phyloP scores from a whole-genome alignment of 2,113 vertebrate genomes.

The Ia io region DNA sequence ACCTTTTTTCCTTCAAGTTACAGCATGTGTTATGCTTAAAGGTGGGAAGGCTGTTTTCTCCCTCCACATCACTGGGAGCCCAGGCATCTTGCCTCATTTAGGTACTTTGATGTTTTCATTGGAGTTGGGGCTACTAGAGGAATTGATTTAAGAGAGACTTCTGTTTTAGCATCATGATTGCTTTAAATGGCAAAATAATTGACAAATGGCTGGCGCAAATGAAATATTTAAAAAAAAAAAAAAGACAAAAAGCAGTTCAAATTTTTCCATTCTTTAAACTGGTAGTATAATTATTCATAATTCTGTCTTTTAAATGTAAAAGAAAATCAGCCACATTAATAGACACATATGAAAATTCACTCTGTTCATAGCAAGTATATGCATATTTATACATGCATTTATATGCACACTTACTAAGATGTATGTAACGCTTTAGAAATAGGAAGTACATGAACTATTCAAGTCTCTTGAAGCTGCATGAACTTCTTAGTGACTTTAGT shows the following conservation, averaged over 20 bases:
- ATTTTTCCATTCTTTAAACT: not conserved
- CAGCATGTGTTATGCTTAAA: conserved; percentile 62
- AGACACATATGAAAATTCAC: not conserved
- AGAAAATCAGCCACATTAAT: not conserved
- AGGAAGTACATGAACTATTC: not conserved
- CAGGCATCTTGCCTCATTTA: conserved; percentile 43
- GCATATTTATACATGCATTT: not conserved
- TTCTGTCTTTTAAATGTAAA: not conserved
- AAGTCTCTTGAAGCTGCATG: conserved; percentile 31
- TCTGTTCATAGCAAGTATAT: not conserved
- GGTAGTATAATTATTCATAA: not conserved
- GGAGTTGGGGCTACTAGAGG: conserved; percentile 23
- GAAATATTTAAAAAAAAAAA: not conserved
- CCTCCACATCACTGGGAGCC: conserved; percentile 47
- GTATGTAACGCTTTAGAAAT: not conserved
- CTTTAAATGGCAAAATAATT: conserved; percentile 48
- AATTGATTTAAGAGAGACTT: conserved; percentile 64
- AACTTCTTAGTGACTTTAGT: not conserved
- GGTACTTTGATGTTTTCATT: conserved; percentile 66
- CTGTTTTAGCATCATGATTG: conserved; percentile 51
- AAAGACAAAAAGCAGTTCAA: not conserved
- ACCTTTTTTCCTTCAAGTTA: conserved; percentile 51
- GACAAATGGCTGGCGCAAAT: conserved; percentile 1
- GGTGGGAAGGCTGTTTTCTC: conserved; percentile 63
- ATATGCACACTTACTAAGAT: no score